phyloP scores from a whole-genome alignment of 2,113 vertebrate genomes.

The Castor canadensis region DNA sequence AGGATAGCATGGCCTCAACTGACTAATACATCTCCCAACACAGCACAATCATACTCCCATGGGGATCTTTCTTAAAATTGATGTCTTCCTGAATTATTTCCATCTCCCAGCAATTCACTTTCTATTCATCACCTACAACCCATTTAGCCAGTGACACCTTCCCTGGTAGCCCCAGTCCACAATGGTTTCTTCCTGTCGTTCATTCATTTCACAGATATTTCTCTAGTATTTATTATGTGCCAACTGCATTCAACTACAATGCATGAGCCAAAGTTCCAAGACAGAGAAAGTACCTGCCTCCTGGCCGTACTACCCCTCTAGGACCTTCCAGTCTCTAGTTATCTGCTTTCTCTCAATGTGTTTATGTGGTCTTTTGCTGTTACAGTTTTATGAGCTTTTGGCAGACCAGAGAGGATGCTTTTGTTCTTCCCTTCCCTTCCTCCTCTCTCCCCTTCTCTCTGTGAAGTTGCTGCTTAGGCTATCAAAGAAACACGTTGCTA shows the following conservation, averaged over 20 bases:
- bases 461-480: neutral
- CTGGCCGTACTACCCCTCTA: neutral
- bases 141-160: neutral
- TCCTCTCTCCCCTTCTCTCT: neutral
- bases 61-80: neutral
- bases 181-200: neutral
- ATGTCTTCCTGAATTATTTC: neutral
- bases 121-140: neutral
- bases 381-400: neutral
- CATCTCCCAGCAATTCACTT: neutral
- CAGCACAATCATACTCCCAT: neutral
- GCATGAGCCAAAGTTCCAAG: neutral
- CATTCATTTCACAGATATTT: neutral
- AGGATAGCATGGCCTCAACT: fast-evolving
- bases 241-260: neutral
- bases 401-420: neutral
- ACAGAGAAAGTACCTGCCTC: neutral
- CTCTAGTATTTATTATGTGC: neutral
- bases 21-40: neutral
- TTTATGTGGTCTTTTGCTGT: neutral
- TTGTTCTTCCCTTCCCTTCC: neutral
- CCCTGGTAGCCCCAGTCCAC: neutral
- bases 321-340: neutral
- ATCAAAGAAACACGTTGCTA: conserved; percentile 62
- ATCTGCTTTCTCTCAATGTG: neutral